Base-by-base conservation (phyloP, 2,888 invertebrate species). In the Drosophila flavopinicola region DNA sequence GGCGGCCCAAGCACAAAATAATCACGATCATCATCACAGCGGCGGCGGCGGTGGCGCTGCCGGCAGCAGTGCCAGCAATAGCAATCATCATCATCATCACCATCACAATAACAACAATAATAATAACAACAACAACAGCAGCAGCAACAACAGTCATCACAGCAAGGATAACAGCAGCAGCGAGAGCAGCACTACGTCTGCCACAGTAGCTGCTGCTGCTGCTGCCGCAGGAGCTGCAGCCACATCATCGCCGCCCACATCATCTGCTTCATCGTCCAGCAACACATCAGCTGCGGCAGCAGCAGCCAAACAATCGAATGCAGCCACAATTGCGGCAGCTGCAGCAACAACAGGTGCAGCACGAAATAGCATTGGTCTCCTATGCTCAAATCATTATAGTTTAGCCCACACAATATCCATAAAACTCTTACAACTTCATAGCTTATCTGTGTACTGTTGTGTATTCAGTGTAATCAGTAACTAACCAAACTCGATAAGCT, bases 21-120 rank as follows among this genome's bases (percentile, higher is more conserved):
- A 89, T 79, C 78, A 89, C 72, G 87, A 88, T 63, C 87, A 83
- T 75, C 86, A 88, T 69, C 85, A 75, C 60, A 65, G 64, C 64
- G 52, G 73, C 42, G 52, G 82, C 60, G 66, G 41, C 61, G 59
- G 41, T 59, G 59, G 47, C 66, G 61, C 47, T 60, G 65, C 44
- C 57, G 58, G 59, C 57, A 69, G 47, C 56, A 56, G 54, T 38
- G 64, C 56, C 53, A 79, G 42, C 75, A 86, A 70, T 56, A 88
- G 78, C 48, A 85, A 86, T 85, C 85, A 78, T 68, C 80, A 88
- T 61, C 75, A 88, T 42, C 78, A 87, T 45, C 67, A 86, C 45
- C 66, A 80, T 32, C 69, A 53, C 15, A 60, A 67, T 0, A 69
- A 54, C 44, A 58, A 68, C 11, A 75, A 51, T 6, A 71, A 63